These are phyloP conservation scores for Euborellia annulipes DNA, from an alignment of 1,140 invertebrate genomes.

Conservation along the genomic window DNA sequence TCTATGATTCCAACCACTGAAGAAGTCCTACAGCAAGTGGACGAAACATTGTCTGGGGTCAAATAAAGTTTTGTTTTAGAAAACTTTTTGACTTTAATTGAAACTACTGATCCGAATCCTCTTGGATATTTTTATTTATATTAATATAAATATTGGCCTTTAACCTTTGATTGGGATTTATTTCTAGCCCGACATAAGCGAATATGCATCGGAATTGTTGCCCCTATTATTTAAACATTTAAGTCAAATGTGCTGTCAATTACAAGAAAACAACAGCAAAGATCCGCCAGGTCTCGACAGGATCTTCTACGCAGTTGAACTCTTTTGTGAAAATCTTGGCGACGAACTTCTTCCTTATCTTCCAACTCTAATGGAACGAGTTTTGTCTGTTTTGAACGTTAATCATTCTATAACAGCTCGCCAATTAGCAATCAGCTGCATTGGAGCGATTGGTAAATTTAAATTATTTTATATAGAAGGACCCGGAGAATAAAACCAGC, in stretches of 20 bases:
- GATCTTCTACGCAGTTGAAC: conserved; percentile 68
- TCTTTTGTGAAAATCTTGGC: conserved; percentile 63
- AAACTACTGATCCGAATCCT: too few species aligned
- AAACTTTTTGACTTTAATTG: too few species aligned
- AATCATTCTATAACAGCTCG: conserved; percentile 38
- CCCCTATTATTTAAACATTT: conserved; percentile 59
- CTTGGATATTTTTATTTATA: too few species aligned
- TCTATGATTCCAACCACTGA: too few species aligned
- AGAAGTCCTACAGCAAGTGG: too few species aligned
- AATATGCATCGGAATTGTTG: conserved; percentile 50
- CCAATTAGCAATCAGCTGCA: conserved; percentile 48
- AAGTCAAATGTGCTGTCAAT: conserved; percentile 35
- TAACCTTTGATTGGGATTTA: too few species aligned
- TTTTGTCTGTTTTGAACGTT: conserved; percentile 42
- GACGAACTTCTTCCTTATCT: conserved; percentile 53
- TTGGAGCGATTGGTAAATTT: conserved; percentile 43
- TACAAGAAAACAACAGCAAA: conserved; percentile 34
- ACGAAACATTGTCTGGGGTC: too few species aligned
- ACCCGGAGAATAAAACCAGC: too few species aligned
- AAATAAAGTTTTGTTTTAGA: too few species aligned
- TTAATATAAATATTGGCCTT: background rate
- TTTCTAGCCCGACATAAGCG: conserved; percentile 44
- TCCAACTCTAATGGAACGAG: conserved; percentile 49
- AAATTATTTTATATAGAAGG: too few species aligned
- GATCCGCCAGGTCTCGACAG: conserved; percentile 45